Conservation (phyloP, 2,113 vertebrate genomes). For the Callospermophilus lateralis region DNA sequence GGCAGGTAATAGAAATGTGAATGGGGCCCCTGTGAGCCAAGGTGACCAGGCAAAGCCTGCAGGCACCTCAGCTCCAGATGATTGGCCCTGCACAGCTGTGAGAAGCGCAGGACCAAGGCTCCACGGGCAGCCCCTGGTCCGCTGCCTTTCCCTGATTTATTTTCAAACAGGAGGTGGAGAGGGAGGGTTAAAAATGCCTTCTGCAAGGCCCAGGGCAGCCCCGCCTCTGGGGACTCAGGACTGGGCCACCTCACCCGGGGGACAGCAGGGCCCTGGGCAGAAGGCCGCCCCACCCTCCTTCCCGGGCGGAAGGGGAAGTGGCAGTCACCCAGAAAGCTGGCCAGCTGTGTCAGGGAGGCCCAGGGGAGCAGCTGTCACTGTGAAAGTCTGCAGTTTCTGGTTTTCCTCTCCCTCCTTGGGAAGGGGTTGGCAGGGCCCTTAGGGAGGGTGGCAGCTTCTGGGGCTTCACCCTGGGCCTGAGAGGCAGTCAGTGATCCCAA, state of each 20-base stretch:
- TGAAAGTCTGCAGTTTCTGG: constrained; percentile 33
- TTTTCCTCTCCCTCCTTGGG: background rate
- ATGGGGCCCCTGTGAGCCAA: background rate
- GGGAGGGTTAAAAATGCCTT: background rate
- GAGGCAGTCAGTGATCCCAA: background rate
- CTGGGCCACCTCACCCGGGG: background rate
- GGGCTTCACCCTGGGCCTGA: background rate
- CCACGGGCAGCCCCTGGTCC: background rate
- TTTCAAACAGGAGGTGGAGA: background rate
- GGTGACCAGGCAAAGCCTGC: background rate
- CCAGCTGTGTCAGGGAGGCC: background rate
- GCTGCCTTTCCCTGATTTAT: background rate
- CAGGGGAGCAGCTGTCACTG: background rate
- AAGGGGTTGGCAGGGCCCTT: background rate
- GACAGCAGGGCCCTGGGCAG: background rate
- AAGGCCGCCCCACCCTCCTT: accelerated
- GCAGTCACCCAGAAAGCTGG: background rate
- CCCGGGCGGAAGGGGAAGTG: constrained; percentile 2
- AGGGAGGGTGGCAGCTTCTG: background rate
- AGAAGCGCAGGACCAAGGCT: background rate
- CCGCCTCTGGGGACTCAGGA: background rate
- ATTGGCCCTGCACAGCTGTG: background rate
- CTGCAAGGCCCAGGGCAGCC: background rate
- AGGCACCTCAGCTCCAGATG: background rate
- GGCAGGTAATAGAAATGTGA: background rate